phyloP scores from a whole-genome alignment of 2,797 vertebrate genomes.

The Cossypha polioptera region DNA sequence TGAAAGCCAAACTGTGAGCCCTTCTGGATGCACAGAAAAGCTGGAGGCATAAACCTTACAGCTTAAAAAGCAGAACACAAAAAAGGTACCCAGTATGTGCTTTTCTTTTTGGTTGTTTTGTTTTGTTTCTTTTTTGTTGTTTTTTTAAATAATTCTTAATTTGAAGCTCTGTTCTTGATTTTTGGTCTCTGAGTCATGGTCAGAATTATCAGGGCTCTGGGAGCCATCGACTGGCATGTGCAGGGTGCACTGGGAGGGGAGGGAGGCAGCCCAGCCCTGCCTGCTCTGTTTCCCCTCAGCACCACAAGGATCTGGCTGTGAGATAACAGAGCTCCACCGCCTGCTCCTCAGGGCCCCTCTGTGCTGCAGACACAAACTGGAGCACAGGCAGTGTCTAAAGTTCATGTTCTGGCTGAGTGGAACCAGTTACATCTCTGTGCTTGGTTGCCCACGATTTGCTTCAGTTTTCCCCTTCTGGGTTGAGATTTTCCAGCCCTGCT shows the following conservation, averaged over 20 bases:
- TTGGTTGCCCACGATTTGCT: neutral
- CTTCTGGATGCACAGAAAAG: neutral
- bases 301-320: slow-evolving; percentile 42
- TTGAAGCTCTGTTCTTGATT: neutral
- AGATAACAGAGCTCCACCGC: slow-evolving; percentile 33
- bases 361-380: slow-evolving; percentile 39
- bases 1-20: neutral
- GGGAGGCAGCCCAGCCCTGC: slow-evolving; percentile 20
- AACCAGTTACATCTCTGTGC: slow-evolving; percentile 29
- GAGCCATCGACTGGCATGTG: slow-evolving; percentile 31
- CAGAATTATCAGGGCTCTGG: neutral
- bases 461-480: slow-evolving; percentile 8
- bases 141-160: neutral
- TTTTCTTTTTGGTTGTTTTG: neutral
- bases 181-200: slow-evolving; percentile 20
- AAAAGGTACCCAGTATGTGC: neutral
- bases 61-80: neutral
- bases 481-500: slow-evolving; percentile 22
- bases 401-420: slow-evolving; percentile 54
- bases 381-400: slow-evolving; percentile 50
- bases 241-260: slow-evolving; percentile 4
- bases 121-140: neutral
- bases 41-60: neutral
- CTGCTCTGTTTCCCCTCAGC: slow-evolving; percentile 32
- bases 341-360: slow-evolving; percentile 57